Conservation (phyloP, 2,888 invertebrate species). For the Lepidocyrtinus sp. region DNA sequence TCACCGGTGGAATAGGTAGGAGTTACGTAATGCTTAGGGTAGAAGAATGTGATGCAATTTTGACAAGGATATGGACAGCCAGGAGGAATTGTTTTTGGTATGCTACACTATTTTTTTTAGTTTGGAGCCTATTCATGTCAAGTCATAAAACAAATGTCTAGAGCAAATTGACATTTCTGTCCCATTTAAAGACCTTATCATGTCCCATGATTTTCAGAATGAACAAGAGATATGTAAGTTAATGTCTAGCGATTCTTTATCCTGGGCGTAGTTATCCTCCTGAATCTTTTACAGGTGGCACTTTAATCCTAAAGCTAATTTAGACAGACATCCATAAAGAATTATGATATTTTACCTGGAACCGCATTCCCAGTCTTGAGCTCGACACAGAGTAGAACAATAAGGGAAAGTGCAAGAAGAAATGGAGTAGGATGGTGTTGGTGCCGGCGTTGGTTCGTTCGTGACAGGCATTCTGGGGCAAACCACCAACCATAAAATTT, state of each 20-base stretch:
- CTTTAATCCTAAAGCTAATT: too few relatives aligned
- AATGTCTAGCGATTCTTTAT: neutral
- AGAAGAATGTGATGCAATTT: constrained; percentile 23
- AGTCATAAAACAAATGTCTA: constrained; percentile 6
- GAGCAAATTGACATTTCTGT: neutral
- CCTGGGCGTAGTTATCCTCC: neutral
- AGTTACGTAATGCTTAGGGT: neutral
- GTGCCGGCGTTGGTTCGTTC: too few relatives aligned
- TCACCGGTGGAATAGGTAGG: constrained; percentile 1
- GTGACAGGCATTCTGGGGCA: constrained; percentile 36
- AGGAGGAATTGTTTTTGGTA: neutral
- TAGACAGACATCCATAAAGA: neutral
- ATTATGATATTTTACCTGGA: constrained; percentile 40
- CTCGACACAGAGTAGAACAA: constrained; percentile 29
- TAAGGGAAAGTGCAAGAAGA: constrained; percentile 17
- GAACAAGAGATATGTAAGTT: neutral
- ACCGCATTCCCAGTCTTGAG: constrained; percentile 50
- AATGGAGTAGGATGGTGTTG: too few relatives aligned
- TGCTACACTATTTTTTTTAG: neutral
- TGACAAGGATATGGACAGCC: constrained; percentile 6
- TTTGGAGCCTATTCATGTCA: neutral
- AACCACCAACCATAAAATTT: constrained; percentile 40
- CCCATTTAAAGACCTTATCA: constrained; percentile 23
- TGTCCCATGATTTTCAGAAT: too few relatives aligned
- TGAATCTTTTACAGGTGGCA: constrained; percentile 12